Evolutionary conservation across 2,888 invertebrate species (phyloP).

Genomic region (Choristoneura rosaceana): DNA sequence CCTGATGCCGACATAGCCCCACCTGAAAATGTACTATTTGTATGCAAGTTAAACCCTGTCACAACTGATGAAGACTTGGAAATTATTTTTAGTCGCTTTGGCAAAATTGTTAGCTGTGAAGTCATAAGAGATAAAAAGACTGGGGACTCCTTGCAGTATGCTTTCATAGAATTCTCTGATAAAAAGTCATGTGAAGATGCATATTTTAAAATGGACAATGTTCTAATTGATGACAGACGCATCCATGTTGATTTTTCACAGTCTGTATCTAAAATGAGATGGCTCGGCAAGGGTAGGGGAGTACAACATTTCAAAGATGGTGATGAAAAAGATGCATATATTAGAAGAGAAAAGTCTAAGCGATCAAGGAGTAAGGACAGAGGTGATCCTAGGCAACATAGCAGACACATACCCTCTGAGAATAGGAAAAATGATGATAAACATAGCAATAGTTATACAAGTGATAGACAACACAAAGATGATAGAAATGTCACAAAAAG

Average conservation of each 20-base stretch:
- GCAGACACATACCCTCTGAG: constrained; percentile 45
- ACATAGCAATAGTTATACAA: constrained; percentile 37
- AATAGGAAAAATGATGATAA: constrained; percentile 46
- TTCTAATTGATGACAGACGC: constrained; percentile 98
- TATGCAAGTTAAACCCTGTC: constrained; percentile 99
- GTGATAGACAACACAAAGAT: constrained; percentile 26
- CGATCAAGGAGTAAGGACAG: constrained; percentile 49
- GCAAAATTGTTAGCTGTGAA: constrained; percentile 96
- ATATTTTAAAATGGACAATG: constrained; percentile 99
- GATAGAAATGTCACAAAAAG: constrained; percentile 33
- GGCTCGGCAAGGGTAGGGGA: constrained; percentile 95
- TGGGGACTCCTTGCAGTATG: constrained; percentile 98
- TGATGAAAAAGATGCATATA: constrained; percentile 50
- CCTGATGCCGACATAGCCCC: constrained; percentile 99
- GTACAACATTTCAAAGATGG: constrained; percentile 85
- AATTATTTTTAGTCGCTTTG: constrained; percentile 98
- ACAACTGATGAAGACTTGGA: constrained; percentile 98
- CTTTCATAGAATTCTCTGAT: constrained; percentile 98
- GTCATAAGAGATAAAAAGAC: constrained; percentile 97
- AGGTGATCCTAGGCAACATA: constrained; percentile 37
- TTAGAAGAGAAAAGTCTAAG: constrained; percentile 49
- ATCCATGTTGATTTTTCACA: constrained; percentile 99
- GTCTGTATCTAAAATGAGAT: constrained; percentile 97
- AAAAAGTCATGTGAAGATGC: constrained; percentile 98
- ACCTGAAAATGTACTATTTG: constrained; percentile 99